Evolutionary conservation across 2,888 invertebrate species (phyloP), one percentile per base, ranked within the genome.

Genomic region (Therioaphis trifolii): DNA sequence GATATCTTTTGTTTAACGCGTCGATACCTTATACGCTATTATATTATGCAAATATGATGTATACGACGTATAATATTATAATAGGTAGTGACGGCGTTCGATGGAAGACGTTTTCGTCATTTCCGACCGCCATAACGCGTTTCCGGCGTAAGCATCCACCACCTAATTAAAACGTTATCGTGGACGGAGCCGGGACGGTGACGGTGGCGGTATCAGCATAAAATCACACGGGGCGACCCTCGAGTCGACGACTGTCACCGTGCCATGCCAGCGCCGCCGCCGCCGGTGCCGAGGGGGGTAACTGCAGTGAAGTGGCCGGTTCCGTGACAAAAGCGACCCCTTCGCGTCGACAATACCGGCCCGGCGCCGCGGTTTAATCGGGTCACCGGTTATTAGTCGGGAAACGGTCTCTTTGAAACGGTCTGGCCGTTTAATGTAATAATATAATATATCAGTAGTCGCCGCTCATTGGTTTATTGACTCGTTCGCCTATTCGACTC

Each of bases 111-210:
- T 43, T 66, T 66, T 77, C 79, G 69, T 43, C 14, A 55, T 55
- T 78, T 58, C 43, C 79, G 14, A 58, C 55, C 58, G 43, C 43
- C 58, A 43, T 29, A 27, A 55, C 78, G 43, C 49, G n/a, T 40
- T 79, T 69, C 69, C 79, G 40, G 27, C 2, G n/a, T 77, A 43
- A 18, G 35, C 40, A 55, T 21, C 14, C 18, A 21, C 21, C 49
- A 21, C 35, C 49, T 66, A 78, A 78, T 78, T 78, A 68, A 76
- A 78, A 78, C 77, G 49, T 78, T 68, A 78, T 78, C 77, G 52
- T 35, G 35, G 35, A 35, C 4, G 12, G 2, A 52, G 9, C n/a
- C n/a, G 21, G 29, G 52, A 35, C 49, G 4, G 46, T 46, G 76
- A 35, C 35, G 66, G 77, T 35, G 52, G 77, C 66, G 52, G 35